Evolutionary conservation across 1,140 invertebrate genomes (phyloP).

Genomic region (Camponotus pennsylvanicus): DNA sequence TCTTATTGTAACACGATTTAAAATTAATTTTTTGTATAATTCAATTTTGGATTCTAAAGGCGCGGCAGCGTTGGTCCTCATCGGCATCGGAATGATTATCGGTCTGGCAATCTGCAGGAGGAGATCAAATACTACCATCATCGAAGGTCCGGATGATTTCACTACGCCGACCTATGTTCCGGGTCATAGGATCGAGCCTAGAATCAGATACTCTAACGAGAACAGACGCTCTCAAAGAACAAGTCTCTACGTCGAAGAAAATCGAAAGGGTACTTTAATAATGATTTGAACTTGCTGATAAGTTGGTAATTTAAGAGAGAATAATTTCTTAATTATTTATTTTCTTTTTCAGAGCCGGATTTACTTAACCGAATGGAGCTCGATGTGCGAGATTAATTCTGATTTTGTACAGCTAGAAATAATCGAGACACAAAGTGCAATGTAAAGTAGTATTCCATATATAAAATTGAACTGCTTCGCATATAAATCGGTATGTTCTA

Average conservation of each 20-base stretch:
- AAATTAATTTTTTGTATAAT: conserved; percentile 6
- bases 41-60: conserved; percentile 65
- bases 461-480: conserved; percentile 29
- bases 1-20: not conserved
- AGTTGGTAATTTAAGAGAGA: not conserved
- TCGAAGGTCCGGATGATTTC: conserved; percentile 81
- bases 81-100: conserved; percentile 82
- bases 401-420: conserved; percentile 45
- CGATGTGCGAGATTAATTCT: conserved; percentile 79
- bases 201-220: conserved; percentile 80
- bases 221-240: conserved; percentile 80
- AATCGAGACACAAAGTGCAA: conserved; percentile 43
- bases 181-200: conserved; percentile 82
- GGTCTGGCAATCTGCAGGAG: conserved; percentile 81
- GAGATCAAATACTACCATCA: conserved; percentile 63
- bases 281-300: not conserved
- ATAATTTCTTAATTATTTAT: conserved; percentile 34
- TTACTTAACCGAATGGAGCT: conserved; percentile 84
- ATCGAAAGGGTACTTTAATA: conserved; percentile 79
- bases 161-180: conserved; percentile 84
- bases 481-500: conserved; percentile 14
- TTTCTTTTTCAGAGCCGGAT: conserved; percentile 83
- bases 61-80: conserved; percentile 77
- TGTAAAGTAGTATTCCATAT: conserved; percentile 51
- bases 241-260: conserved; percentile 83